A percentile compares a stretch with the other conserved stretches of the same genome.
Conservation (phyloP, 2,797 vertebrate genomes). For the Falco novaeseelandiae region DNA sequence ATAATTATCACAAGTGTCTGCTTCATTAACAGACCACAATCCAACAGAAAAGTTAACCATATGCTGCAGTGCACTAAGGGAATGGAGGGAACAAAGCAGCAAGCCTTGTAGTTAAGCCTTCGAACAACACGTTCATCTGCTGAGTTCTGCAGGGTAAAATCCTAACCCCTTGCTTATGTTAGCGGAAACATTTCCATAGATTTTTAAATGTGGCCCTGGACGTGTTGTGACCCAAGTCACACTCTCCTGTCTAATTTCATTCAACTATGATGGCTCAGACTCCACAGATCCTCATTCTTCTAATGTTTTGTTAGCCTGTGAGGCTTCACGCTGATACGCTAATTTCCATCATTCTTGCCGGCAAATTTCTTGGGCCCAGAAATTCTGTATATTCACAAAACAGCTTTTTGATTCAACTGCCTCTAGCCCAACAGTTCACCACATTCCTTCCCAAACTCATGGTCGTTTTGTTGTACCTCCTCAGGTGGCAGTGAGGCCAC, state of each 20-base stretch:
- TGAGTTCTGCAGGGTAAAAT: neutral
- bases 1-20: neutral
- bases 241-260: neutral
- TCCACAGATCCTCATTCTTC: rapidly evolving
- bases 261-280: rapidly evolving
- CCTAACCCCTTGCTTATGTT: neutral
- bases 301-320: neutral
- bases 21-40: neutral
- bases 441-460: neutral
- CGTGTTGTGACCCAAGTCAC: neutral
- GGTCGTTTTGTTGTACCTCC: neutral
- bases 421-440: neutral
- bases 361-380: neutral
- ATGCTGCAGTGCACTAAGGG: neutral
- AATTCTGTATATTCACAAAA: neutral
- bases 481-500: neutral
- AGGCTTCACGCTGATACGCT: neutral
- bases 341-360: neutral
- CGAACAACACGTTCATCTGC: neutral
- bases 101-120: neutral
- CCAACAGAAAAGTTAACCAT: neutral
- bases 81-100: neutral
- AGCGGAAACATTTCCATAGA: neutral
- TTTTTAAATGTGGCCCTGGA: neutral
- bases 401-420: neutral